Conservation (phyloP, 2,888 invertebrate genomes). For the Cyclophora punctaria region DNA sequence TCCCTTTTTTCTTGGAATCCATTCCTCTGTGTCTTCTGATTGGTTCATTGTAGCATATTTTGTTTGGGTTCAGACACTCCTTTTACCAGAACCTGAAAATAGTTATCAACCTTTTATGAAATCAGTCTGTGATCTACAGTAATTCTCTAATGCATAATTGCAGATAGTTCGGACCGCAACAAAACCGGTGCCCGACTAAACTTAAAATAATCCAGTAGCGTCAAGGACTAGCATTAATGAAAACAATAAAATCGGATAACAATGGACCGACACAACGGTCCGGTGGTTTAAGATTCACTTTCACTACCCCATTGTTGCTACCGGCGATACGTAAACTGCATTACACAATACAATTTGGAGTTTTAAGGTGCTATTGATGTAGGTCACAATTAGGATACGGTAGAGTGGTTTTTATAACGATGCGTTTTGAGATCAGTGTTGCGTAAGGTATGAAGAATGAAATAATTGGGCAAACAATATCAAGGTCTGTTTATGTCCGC, state of each 20-base stretch:
- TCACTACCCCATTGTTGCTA: conserved; percentile 61
- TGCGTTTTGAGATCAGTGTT: conserved; percentile 13
- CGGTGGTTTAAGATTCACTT: conserved; percentile 60
- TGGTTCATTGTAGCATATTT: conserved; percentile 62
- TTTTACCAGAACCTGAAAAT: conserved; percentile 5
- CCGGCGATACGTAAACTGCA: conserved; percentile 39
- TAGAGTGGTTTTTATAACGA: conserved; percentile 22
- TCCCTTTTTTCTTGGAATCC: conserved; percentile 48
- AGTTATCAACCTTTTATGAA: background rate
- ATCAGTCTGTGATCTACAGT: background rate
- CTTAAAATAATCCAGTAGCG: conserved; percentile 34
- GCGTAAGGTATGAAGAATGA: conserved; percentile 16
- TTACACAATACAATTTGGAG: conserved; percentile 43
- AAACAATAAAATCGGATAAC: conserved; percentile 63
- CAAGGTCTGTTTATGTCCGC: conserved; percentile 9
- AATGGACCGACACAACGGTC: conserved; percentile 55
- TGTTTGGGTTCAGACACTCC: conserved; percentile 1
- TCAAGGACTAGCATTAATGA: conserved; percentile 56
- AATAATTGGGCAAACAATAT: conserved; percentile 11
- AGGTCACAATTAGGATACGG: conserved; percentile 30
- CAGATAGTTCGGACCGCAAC: too few relatives aligned
- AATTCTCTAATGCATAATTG: background rate
- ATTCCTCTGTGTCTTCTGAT: conserved; percentile 49
- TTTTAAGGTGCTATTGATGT: conserved; percentile 26
- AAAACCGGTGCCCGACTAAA: too few relatives aligned